Evolutionary conservation across 2,113 vertebrate species (phyloP), one percentile per base, ranked within the genome.

Genomic region (Phaethon lepturus): DNA sequence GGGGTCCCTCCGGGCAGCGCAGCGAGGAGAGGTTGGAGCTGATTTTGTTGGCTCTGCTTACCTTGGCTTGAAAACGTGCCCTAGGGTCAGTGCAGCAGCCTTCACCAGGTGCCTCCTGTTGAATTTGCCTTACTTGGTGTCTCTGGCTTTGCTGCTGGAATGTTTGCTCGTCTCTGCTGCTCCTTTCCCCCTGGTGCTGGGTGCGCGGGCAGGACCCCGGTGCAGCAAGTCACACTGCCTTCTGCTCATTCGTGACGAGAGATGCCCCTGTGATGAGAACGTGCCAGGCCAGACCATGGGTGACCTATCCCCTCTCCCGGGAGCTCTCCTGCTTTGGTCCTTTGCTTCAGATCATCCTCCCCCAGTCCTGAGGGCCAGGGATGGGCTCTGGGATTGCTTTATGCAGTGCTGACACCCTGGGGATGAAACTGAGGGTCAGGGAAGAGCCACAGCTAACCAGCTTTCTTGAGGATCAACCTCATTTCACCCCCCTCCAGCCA

Each of bases 251-350:
- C 1, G 1, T 60, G 74, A 20, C 1, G 3, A 60, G 58, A 40
- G 40, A 42, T 2, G 2, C 4, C 13, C 47, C n/a, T 1, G 3
- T 19, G 75, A 26, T 45, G 62, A 50, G 35, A 63, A 44, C 0
- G 1, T 1, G 5, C 60, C 53, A 44, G 38, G 40, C 28, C 18
- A 31, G 52, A 31, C 33, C 0, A 0, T 0, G 2, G 17, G 19
- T 11, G 8, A 84, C n/a, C 47, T 68, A 19, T 50, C 80, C 42
- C 31, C 11, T 68, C 26, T 74, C 55, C n/a, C 0, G 1, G 38
- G n/a, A 78, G 20, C 66, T 56, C 2, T 73, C 40, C 28, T 11
- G 9, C 44, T 40, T 80, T 0, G 1, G 25, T 53, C 28, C 44
- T 67, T 77, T 64, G 29, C 35, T 58, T 33, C 1, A 2, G 40